A percentile compares a stretch with the other conserved stretches of the same genome.
These are phyloP conservation scores for Folsomia manolachei DNA, from an alignment of 2,888 invertebrate genomes.

Conservation along the genomic window DNA sequence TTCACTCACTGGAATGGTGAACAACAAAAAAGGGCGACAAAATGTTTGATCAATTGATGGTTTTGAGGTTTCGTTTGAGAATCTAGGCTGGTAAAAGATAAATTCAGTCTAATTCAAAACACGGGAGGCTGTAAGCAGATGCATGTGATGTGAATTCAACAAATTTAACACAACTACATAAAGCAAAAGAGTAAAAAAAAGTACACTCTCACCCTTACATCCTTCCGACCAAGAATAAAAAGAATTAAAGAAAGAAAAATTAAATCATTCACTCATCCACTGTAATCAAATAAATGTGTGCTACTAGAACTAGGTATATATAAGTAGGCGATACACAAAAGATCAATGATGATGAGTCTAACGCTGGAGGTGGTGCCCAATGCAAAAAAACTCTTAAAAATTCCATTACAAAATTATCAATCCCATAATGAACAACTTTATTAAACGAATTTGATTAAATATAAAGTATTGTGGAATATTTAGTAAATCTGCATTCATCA, in stretches of 20 bases:
- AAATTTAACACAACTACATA: background rate
- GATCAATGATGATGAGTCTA: slow-evolving; percentile 25
- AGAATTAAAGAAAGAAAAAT: too few relatives aligned
- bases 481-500: too few relatives aligned
- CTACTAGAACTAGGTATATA: background rate
- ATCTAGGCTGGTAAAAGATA: background rate
- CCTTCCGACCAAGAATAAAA: background rate
- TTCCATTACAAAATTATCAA: too few relatives aligned
- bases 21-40: slow-evolving; percentile 47
- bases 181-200: too few relatives aligned
- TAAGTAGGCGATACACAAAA: background rate
- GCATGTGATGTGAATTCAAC: background rate
- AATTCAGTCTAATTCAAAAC: slow-evolving; percentile 13
- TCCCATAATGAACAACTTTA: too few relatives aligned
- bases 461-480: too few relatives aligned
- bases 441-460: too few relatives aligned
- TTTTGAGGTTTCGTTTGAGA: slow-evolving; percentile 31
- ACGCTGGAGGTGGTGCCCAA: slow-evolving; percentile 13
- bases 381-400: too few relatives aligned
- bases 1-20: slow-evolving; percentile 39
- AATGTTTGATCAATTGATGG: slow-evolving; percentile 51
- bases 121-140: too few relatives aligned
- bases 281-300: background rate
- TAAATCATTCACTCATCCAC: background rate
- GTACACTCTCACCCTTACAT: background rate